Conservation (phyloP, 2,888 invertebrate genomes). For the Dascillus cervinus region DNA sequence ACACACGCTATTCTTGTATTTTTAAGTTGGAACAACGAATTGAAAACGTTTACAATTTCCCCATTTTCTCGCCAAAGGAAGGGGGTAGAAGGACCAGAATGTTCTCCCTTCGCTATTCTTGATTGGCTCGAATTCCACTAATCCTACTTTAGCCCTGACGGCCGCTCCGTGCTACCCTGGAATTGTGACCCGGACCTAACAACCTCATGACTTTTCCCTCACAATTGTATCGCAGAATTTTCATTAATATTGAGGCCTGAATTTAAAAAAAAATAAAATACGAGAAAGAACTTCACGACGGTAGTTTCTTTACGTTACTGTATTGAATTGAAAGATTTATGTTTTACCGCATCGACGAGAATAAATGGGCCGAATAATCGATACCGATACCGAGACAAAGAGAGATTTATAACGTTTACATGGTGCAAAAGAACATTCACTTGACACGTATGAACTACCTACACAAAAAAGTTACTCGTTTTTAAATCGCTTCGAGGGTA, state of each 20-base stretch:
- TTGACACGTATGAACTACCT: constrained; percentile 9
- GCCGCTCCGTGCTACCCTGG: constrained; percentile 51
- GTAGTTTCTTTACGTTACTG: constrained; percentile 16
- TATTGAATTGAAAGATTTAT: constrained; percentile 34
- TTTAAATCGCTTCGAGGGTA: too few species aligned
- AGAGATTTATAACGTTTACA: constrained; percentile 34
- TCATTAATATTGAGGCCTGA: too few species aligned
- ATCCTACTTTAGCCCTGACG: constrained; percentile 62
- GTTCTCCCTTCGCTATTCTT: constrained; percentile 43
- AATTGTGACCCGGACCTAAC: constrained; percentile 20
- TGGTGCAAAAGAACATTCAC: constrained; percentile 20
- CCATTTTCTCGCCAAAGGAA: too few species aligned
- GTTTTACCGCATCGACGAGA: constrained; percentile 35
- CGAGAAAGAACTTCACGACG: constrained; percentile 12
- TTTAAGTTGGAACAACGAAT: too few species aligned
- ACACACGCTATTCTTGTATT: constrained; percentile 7
- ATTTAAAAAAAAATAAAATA: constrained; percentile 16
- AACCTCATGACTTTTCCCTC: constrained; percentile 11
- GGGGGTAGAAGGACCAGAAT: too few species aligned
- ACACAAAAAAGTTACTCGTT: too few species aligned
- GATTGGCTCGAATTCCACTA: constrained; percentile 65
- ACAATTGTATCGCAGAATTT: too few species aligned
- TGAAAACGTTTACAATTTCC: too few species aligned
- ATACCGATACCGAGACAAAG: constrained; percentile 38
- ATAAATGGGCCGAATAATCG: constrained; percentile 43